Conservation (phyloP, 2,113 vertebrate genomes). For the Anolis sagrei region DNA sequence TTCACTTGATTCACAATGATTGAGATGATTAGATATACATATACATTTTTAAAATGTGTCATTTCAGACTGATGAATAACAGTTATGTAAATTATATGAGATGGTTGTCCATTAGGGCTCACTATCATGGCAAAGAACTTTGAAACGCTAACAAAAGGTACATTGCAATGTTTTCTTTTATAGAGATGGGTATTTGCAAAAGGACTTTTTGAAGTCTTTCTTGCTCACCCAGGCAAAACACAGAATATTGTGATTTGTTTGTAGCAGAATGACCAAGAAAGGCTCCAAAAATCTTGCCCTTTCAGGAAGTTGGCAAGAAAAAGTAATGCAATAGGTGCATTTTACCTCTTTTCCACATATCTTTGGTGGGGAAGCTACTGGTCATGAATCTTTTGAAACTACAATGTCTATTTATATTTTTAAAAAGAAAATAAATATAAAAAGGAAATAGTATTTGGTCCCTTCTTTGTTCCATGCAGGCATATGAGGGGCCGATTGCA, state of each 20-base stretch:
- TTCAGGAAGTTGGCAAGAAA: not conserved
- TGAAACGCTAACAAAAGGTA: conserved; percentile 17
- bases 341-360: not conserved
- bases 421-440: not conserved
- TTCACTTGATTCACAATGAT: conserved; percentile 52
- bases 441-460: not conserved
- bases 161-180: conserved; percentile 1
- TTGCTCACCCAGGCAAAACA: too few species aligned
- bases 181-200: not conserved
- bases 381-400: too few species aligned
- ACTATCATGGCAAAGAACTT: conserved; percentile 29
- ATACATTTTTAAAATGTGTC: not conserved
- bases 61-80: conserved; percentile 31
- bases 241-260: not conserved
- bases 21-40: conserved; percentile 52
- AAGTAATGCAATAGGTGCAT: not conserved
- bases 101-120: conserved; percentile 43
- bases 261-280: not conserved
- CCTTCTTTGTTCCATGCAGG: too few species aligned
- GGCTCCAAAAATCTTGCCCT: not conserved
- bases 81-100: conserved; percentile 27
- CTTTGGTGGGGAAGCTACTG: not conserved
- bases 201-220: not conserved
- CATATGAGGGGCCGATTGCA: too few species aligned
- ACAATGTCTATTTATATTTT: too few species aligned